Percentiles rank a stretch among this genome's conserved stretches.
These are phyloP conservation scores for Aporrectodea caliginosa DNA, from an alignment of 1,140 invertebrate species.

Conservation along the genomic window DNA sequence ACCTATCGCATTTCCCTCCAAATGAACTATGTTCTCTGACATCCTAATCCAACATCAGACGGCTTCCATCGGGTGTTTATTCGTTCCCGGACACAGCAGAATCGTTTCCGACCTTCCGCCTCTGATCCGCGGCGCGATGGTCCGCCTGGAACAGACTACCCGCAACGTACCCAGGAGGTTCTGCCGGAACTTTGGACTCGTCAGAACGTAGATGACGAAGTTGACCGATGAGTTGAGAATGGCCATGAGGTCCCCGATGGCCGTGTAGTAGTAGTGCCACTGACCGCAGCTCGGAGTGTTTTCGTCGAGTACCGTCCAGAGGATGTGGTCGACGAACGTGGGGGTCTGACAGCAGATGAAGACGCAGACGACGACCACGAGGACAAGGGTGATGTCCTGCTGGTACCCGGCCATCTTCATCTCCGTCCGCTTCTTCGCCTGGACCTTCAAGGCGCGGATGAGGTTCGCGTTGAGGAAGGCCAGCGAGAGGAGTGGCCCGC, in stretches of 20 bases:
- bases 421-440: too few species aligned
- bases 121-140: too few species aligned
- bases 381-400: constrained; percentile 30
- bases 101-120: too few species aligned
- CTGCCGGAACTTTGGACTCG: constrained; percentile 27
- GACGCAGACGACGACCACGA: constrained; percentile 28
- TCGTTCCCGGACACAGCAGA: too few species aligned
- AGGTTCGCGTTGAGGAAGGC: constrained; percentile 31
- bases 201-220: constrained; percentile 31
- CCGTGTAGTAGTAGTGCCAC: constrained; percentile 34
- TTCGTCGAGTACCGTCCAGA: constrained; percentile 29
- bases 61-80: too few species aligned
- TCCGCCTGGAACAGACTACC: too few species aligned
- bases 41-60: too few species aligned
- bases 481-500: constrained; percentile 21
- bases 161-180: too few species aligned
- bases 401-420: too few species aligned
- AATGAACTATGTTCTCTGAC: too few species aligned
- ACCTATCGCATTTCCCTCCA: too few species aligned
- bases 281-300: constrained; percentile 13
- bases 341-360: constrained; percentile 33
- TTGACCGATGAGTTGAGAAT: constrained; percentile 31
- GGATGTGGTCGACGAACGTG: too few species aligned
- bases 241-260: constrained; percentile 22
- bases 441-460: constrained; percentile 27